These are phyloP conservation scores for Pachymerium ferrugineum DNA, from an alignment of 2,888 invertebrate species.

Conservation along the genomic window DNA sequence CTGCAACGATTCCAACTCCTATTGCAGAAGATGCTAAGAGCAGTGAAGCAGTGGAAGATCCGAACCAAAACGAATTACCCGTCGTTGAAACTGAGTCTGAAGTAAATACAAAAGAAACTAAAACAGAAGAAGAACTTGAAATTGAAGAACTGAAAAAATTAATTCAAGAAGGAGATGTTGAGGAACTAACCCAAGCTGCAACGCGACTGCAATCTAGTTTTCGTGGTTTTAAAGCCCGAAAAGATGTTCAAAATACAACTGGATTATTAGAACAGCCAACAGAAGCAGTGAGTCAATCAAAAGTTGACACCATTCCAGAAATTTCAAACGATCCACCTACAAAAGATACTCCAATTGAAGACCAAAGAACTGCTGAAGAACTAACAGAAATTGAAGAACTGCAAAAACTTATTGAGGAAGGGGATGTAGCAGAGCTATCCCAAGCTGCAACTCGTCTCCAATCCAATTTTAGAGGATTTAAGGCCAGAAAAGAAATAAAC, in stretches of 20 bases:
- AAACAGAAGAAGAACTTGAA: background rate
- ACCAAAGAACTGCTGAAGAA: background rate
- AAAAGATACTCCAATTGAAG: background rate
- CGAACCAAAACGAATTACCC: background rate
- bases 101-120: background rate
- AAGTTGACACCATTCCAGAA: background rate
- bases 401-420: background rate
- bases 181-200: background rate
- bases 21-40: background rate
- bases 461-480: constrained; percentile 12
- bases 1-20: background rate
- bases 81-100: too few species aligned
- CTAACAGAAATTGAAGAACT: background rate
- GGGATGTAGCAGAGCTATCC: background rate
- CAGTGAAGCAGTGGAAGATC: background rate
- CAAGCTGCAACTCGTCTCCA: background rate
- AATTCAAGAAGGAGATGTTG: constrained; percentile 1
- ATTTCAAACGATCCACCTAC: background rate
- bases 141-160: constrained; percentile 6
- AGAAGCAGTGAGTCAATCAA: too few species aligned
- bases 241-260: background rate
- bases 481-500: constrained; percentile 9
- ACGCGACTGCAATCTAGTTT: constrained; percentile 28
- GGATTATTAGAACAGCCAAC: too few species aligned
- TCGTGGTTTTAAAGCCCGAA: constrained; percentile 24